These are phyloP conservation scores for Theristicus caerulescens DNA, from an alignment of 2,113 vertebrate genomes.

Conservation along the genomic window DNA sequence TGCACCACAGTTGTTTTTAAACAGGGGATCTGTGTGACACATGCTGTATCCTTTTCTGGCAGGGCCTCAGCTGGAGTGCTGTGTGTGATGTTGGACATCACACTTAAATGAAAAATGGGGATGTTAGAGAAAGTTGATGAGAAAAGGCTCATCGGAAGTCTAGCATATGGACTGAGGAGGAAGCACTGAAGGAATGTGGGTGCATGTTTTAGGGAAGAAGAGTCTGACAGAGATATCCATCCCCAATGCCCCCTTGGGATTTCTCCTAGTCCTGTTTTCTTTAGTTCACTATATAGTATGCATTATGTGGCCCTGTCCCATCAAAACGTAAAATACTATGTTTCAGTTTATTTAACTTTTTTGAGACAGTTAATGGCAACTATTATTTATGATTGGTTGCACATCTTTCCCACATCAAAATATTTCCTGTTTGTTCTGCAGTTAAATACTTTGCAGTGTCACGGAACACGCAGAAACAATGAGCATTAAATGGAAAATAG, in stretches of 20 bases:
- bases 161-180: neutral
- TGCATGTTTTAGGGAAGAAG: neutral
- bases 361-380: neutral
- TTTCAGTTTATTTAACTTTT: neutral
- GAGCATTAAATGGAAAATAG: neutral
- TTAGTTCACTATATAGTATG: neutral
- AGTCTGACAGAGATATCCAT: neutral
- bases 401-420: neutral
- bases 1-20: neutral
- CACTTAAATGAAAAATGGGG: neutral
- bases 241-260: neutral
- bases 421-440: neutral
- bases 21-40: neutral
- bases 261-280: neutral
- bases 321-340: neutral
- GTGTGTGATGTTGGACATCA: neutral
- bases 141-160: neutral
- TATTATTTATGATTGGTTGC: neutral
- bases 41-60: neutral
- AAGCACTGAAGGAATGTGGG: neutral
- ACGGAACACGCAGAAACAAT: neutral
- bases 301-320: neutral
- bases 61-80: neutral
- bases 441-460: neutral
- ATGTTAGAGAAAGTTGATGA: neutral